phyloP scores from a whole-genome alignment of 2,113 vertebrate species.

The Columba janthina region DNA sequence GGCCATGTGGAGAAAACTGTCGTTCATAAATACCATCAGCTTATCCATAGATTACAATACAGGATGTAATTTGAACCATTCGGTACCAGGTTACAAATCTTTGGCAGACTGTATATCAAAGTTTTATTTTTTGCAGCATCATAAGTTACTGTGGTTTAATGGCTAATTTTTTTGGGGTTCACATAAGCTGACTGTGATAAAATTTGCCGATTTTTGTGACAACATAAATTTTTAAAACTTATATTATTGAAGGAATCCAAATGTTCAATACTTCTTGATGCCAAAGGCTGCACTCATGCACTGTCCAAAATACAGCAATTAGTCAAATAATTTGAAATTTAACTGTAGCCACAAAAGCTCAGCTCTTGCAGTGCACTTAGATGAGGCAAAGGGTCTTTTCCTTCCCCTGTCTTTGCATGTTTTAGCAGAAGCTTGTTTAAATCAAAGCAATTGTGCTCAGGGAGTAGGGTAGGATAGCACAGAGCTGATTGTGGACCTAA shows the following conservation, averaged over 20 bases:
- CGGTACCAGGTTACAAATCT: not conserved
- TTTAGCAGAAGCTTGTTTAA: not conserved
- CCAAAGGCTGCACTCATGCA: not conserved
- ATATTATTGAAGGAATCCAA: not conserved
- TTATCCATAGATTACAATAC: not conserved
- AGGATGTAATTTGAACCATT: not conserved
- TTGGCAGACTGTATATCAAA: not conserved
- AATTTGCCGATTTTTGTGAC: not conserved
- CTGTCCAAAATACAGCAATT: not conserved
- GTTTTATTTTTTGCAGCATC: not conserved
- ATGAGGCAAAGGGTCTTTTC: not conserved
- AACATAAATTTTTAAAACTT: not conserved
- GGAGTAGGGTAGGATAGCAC: not conserved
- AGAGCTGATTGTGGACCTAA: not conserved
- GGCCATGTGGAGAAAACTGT: not conserved
- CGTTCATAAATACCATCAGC: constrained; percentile 4
- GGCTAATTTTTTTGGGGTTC: not conserved
- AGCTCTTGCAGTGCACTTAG: not conserved
- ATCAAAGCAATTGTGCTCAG: not conserved
- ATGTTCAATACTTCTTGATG: not conserved
- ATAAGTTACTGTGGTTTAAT: not conserved
- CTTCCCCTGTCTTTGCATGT: not conserved
- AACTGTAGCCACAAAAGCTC: not conserved
- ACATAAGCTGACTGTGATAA: not conserved
- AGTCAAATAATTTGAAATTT: not conserved